Conservation (phyloP, 2,797 vertebrate species). For the Mormyrus proboscirostris region DNA sequence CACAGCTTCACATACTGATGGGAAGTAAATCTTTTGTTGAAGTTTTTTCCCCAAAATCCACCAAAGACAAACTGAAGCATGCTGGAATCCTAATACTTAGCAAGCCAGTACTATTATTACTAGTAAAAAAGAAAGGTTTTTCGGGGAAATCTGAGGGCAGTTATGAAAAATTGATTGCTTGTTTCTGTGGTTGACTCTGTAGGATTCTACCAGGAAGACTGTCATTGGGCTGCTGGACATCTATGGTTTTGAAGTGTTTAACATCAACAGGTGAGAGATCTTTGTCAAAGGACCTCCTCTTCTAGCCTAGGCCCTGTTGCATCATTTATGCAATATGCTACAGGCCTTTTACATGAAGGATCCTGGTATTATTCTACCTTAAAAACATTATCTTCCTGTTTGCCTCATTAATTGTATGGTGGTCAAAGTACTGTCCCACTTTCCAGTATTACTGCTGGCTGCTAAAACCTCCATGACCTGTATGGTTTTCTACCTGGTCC, state of each 20-base stretch:
- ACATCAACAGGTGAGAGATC: slow-evolving; percentile 76
- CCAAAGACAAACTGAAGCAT: neutral
- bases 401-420: neutral
- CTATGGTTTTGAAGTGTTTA: slow-evolving; percentile 93
- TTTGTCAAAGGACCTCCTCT: neutral
- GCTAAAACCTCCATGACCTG: neutral
- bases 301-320: neutral
- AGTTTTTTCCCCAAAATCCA: neutral
- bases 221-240: slow-evolving; percentile 92
- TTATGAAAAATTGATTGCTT: neutral
- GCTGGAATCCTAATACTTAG: neutral
- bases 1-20: neutral
- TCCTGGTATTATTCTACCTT: neutral
- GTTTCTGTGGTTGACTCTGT: slow-evolving; percentile 9
- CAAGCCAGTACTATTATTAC: neutral
- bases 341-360: neutral
- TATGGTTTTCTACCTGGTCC: neutral
- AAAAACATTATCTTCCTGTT: neutral
- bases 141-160: neutral
- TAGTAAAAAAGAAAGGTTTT: neutral
- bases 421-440: neutral
- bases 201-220: slow-evolving; percentile 81
- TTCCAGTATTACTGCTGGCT: neutral
- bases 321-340: neutral
- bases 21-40: neutral